These are phyloP conservation scores for Vollenhovia emeryi DNA, from an alignment of 1,140 invertebrate genomes.

Conservation along the genomic window DNA sequence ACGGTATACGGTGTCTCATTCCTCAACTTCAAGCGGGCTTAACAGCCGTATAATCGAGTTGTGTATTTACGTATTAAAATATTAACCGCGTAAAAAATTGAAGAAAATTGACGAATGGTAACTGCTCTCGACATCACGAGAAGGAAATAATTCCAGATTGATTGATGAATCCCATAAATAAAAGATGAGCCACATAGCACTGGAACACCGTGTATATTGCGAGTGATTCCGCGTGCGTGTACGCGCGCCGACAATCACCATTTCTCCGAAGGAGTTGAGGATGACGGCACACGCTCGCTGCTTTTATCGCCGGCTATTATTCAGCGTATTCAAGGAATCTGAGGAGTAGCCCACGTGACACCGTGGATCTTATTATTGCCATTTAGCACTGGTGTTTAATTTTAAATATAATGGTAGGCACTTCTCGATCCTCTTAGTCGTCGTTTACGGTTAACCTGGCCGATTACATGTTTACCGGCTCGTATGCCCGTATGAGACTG, in stretches of 20 bases:
- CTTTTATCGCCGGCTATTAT: slow-evolving; percentile 42
- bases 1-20: neutral
- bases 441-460: slow-evolving; percentile 11
- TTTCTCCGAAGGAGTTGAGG: slow-evolving; percentile 45
- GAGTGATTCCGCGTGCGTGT: neutral
- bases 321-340: slow-evolving; percentile 36
- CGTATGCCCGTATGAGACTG: neutral
- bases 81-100: neutral
- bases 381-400: slow-evolving; percentile 22
- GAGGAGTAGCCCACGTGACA: slow-evolving; percentile 23
- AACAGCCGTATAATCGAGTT: neutral
- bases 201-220: neutral
- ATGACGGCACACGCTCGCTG: slow-evolving; percentile 31
- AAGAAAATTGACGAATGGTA: too few species aligned
- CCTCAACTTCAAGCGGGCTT: neutral
- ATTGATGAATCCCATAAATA: neutral
- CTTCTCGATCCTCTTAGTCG: slow-evolving; percentile 12
- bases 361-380: slow-evolving; percentile 20
- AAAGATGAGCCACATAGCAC: neutral
- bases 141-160: slow-evolving; percentile 4
- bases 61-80: neutral
- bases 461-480: slow-evolving; percentile 22
- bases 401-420: slow-evolving; percentile 30
- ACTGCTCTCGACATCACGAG: neutral
- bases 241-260: slow-evolving; percentile 19